Evolutionary conservation across 2,797 vertebrate genomes (phyloP).

Genomic region (Pachyuromys duprasi): DNA sequence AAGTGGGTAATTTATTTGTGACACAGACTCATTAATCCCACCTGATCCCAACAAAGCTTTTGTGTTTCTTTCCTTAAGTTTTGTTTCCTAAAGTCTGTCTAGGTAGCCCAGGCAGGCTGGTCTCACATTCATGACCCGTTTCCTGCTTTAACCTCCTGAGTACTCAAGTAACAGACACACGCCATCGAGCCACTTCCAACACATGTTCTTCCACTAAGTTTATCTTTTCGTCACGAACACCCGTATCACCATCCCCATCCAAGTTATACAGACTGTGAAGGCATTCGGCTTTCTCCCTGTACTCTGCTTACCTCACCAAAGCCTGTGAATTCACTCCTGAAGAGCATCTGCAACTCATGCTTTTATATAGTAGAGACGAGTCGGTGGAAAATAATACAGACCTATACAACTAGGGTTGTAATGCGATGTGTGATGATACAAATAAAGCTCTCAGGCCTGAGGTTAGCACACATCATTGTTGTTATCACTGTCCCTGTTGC

Average conservation of each 20-base stretch:
- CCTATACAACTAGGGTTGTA: neutral
- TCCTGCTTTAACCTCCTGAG: neutral
- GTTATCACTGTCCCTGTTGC: neutral
- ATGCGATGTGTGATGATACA: neutral
- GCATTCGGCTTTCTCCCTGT: neutral
- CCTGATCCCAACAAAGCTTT: neutral
- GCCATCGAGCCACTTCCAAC: neutral
- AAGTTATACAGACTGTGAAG: neutral
- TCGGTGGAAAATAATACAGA: slow-evolving; percentile 35
- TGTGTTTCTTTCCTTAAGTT: neutral
- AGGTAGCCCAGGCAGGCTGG: neutral
- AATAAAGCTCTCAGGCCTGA: neutral
- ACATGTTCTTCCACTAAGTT: neutral
- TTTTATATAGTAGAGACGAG: neutral
- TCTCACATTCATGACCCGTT: neutral
- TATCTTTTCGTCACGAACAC: neutral
- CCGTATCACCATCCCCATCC: fast-evolving
- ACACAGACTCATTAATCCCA: neutral
- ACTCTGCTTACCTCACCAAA: neutral
- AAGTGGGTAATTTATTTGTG: neutral
- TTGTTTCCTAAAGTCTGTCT: neutral
- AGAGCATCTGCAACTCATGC: neutral
- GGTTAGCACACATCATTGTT: neutral
- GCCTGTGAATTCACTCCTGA: neutral
- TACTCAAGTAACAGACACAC: neutral